phyloP scores from a whole-genome alignment of 2,113 vertebrate genomes.

The Ciconia boyciana region DNA sequence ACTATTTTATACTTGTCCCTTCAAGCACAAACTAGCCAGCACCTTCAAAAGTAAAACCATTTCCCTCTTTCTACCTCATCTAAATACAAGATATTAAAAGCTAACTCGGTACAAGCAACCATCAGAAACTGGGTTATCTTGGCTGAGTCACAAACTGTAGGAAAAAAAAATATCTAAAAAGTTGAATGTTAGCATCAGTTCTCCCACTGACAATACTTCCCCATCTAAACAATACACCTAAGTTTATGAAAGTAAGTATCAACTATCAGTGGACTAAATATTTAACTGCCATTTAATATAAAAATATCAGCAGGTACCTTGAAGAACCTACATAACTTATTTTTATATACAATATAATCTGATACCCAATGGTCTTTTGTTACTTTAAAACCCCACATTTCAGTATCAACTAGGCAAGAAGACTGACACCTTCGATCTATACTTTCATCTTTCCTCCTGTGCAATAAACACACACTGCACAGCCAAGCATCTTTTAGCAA shows the following conservation, averaged over 20 bases:
- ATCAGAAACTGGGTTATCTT: background rate
- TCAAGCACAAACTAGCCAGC: background rate
- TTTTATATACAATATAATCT: background rate
- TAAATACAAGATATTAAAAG: background rate
- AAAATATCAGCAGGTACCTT: background rate
- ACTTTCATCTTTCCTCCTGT: background rate
- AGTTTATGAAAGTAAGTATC: background rate
- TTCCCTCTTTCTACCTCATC: background rate
- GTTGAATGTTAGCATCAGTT: fast-evolving
- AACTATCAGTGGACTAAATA: background rate
- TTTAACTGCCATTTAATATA: background rate
- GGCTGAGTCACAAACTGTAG: background rate
- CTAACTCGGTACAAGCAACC: background rate
- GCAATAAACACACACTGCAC: background rate
- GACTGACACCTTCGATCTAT: fast-evolving
- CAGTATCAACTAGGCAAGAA: background rate
- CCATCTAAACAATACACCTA: background rate
- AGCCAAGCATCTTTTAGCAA: background rate
- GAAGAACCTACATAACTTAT: background rate
- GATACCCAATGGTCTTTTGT: fast-evolving
- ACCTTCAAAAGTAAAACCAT: background rate
- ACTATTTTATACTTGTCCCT: background rate
- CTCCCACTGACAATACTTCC: background rate
- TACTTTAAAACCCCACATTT: background rate
- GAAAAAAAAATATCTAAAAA: background rate